Evolutionary conservation across 2,797 vertebrate genomes (phyloP).

Genomic region (Halcyon chelicuti): DNA sequence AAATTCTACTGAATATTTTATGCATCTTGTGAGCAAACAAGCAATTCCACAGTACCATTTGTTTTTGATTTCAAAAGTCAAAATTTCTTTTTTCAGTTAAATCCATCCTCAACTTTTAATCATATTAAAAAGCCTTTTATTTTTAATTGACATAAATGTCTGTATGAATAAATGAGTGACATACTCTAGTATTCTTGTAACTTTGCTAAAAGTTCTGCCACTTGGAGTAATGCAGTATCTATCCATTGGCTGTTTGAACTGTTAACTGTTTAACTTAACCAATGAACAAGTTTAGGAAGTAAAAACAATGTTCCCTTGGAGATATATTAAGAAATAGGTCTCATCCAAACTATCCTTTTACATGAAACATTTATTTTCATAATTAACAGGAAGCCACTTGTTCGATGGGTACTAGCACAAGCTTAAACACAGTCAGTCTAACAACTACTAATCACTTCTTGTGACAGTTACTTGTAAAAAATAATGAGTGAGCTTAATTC

Average conservation of each 20-base stretch:
- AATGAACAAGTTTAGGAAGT: neutral
- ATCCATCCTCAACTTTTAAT: neutral
- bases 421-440: neutral
- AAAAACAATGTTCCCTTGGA: neutral
- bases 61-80: neutral
- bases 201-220: neutral
- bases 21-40: neutral
- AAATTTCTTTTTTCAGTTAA: neutral
- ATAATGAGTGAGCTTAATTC: fast-evolving
- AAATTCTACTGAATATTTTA: neutral
- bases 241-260: neutral
- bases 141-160: neutral
- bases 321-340: neutral
- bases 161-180: neutral
- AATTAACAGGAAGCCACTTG: neutral
- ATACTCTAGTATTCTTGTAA: neutral
- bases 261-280: neutral
- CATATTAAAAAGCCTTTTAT: neutral
- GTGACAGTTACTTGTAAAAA: neutral
- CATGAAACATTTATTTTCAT: neutral
- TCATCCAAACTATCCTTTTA: neutral
- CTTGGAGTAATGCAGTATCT: neutral
- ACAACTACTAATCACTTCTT: neutral
- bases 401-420: neutral
- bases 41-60: neutral